phyloP scores from a whole-genome alignment of 2,888 invertebrate genomes.

The Atrina japonica region DNA sequence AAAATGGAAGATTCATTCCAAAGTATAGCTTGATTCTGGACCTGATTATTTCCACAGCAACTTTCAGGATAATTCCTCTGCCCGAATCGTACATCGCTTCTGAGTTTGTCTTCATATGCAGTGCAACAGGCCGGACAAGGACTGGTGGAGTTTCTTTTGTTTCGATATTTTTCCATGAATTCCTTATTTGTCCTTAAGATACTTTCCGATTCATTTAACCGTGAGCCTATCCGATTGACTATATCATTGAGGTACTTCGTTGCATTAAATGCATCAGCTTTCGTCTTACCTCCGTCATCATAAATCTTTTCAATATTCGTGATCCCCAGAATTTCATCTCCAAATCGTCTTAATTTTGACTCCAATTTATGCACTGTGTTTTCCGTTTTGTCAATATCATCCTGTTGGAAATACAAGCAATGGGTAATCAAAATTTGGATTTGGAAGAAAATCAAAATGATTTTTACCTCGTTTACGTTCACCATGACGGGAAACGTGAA shows the following conservation, averaged over 20 bases:
- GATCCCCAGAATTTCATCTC: conserved; percentile 25
- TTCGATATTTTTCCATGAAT: conserved; percentile 18
- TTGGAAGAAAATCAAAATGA: no score
- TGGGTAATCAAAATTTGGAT: no score
- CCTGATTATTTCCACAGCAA: no score
- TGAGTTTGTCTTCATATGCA: not conserved
- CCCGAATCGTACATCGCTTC: not conserved
- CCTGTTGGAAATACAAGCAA: no score
- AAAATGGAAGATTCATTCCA: conserved; percentile 8
- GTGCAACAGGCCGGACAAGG: not conserved
- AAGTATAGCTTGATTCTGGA: not conserved
- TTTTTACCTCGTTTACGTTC: no score
- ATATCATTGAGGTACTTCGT: not conserved
- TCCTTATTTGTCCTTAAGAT: conserved; percentile 18
- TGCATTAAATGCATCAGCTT: not conserved
- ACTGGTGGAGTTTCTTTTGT: not conserved
- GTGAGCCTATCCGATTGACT: conserved; percentile 10
- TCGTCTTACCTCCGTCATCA: conserved; percentile 6
- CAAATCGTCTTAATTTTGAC: conserved; percentile 8
- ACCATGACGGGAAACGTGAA: not conserved
- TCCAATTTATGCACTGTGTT: not conserved
- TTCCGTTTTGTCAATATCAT: not conserved
- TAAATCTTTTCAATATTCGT: conserved; percentile 30
- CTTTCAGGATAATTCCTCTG: not conserved
- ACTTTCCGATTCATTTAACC: conserved; percentile 3